phyloP scores from a whole-genome alignment of 1,140 invertebrate species.

The Meteorus sp. region DNA sequence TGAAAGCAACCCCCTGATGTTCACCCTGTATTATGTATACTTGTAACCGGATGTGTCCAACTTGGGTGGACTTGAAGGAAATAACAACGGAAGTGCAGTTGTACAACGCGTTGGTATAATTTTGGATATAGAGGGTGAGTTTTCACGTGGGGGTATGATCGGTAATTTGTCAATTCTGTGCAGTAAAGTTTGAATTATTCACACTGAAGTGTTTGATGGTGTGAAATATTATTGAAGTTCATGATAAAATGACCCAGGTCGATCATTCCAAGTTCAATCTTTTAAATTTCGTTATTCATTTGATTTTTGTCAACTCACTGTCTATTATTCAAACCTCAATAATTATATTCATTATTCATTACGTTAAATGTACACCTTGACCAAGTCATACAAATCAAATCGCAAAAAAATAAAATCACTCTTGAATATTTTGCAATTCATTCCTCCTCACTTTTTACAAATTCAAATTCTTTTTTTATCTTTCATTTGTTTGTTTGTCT shows the following conservation, averaged over 20 bases:
- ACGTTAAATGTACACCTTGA: no score
- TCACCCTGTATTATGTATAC: no score
- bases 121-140: constrained; percentile 4
- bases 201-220: no score
- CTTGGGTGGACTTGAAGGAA: constrained; percentile 13
- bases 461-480: neutral
- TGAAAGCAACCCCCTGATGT: constrained; percentile 4
- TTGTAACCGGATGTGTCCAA: constrained; percentile 3
- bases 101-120: constrained; percentile 9
- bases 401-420: constrained; percentile 19
- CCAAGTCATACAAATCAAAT: constrained; percentile 26
- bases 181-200: no score
- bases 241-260: no score
- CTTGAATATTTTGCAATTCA: constrained; percentile 14
- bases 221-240: no score
- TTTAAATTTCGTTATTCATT: no score
- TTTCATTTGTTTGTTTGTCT: neutral
- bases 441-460: neutral
- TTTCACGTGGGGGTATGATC: neutral
- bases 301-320: no score
- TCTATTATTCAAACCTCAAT: no score
- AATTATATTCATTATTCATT: no score
- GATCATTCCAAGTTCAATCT: no score
- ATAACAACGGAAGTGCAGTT: constrained; percentile 16
- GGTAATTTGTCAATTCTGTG: no score